Base-by-base conservation (phyloP, 2,888 invertebrate genomes). In the Drosophila nigricruria region DNA sequence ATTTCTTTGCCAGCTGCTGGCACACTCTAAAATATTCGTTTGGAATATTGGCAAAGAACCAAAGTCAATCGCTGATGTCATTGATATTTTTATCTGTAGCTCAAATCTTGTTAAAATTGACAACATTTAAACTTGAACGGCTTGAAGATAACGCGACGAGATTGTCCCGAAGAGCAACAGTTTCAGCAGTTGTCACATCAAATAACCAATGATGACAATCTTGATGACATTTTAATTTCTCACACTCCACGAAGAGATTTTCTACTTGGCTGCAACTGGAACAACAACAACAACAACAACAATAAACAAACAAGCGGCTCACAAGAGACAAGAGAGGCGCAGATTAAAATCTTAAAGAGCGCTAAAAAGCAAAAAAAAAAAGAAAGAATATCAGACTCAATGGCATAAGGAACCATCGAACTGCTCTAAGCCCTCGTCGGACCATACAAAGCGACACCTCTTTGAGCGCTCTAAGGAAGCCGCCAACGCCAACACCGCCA, bases 161-260 rank as follows among this genome's bases (percentile, higher is more conserved):
- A 40, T 59, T 62, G 58, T 32, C 45, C 66, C 59, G 27, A 49
- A 49, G 56, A 61, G 65, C 45, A 43, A 64, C 73, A 61, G 84
- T 81, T 79, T 74, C 74, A 70, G 20, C 67, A 82, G 84, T 75
- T 89, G 86, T 89, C 88, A 78, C 86, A 79, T 82, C 80, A 75
- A 64, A 87, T 87, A 80, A 77, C 66, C 85, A 61, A 70, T 78
- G 82, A 88, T 82, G 88, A 89, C 90, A 90, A 91, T 91, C 91
- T 91, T 85, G 89, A 91, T 91, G 91, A 91, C 91, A 90, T 90
- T 91, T 91, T 91, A 91, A 91, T 91, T 89, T 81, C 77, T 78
- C 80, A 78, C 79, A 79, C 79, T 81, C 72, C 78, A 77, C 70
- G 67, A 80, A 52, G 76, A 77, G 78, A 85, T 89, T 89, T 90